Evolutionary conservation across 1,140 invertebrate species (phyloP).

Genomic region (Sinella curviseta): DNA sequence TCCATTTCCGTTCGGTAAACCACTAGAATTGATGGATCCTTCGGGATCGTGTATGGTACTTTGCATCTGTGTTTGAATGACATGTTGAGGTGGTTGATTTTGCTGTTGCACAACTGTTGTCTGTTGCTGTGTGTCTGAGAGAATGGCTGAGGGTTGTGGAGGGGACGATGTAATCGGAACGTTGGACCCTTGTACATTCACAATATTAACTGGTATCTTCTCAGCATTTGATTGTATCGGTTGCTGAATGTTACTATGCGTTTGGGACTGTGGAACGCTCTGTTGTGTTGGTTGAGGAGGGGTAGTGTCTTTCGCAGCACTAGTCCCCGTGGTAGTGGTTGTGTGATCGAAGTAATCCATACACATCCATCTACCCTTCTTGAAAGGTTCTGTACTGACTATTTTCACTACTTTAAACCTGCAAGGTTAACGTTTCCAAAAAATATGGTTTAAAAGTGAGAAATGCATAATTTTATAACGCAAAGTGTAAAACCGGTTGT

Average conservation of each 20-base stretch:
- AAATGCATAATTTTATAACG: neutral
- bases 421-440: neutral
- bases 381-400: slow-evolving; percentile 90
- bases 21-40: slow-evolving; percentile 26
- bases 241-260: neutral
- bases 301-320: slow-evolving; percentile 25
- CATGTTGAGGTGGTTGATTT: neutral
- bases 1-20: slow-evolving; percentile 31
- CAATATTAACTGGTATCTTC: neutral
- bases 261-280: slow-evolving; percentile 42
- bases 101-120: neutral
- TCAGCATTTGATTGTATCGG: neutral
- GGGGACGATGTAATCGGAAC: slow-evolving; percentile 4
- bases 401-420: slow-evolving; percentile 95
- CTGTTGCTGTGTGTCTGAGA: slow-evolving; percentile 10
- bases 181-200: slow-evolving; percentile 16
- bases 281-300: slow-evolving; percentile 53
- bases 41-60: neutral
- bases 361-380: slow-evolving; percentile 89
- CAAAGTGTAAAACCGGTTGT: neutral
- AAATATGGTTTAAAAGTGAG: neutral
- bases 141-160: neutral
- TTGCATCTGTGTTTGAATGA: neutral
- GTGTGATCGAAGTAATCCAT: slow-evolving; percentile 92
- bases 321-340: slow-evolving; percentile 54